phyloP scores from a whole-genome alignment of 2,888 invertebrate species.

The Spodoptera picta region DNA sequence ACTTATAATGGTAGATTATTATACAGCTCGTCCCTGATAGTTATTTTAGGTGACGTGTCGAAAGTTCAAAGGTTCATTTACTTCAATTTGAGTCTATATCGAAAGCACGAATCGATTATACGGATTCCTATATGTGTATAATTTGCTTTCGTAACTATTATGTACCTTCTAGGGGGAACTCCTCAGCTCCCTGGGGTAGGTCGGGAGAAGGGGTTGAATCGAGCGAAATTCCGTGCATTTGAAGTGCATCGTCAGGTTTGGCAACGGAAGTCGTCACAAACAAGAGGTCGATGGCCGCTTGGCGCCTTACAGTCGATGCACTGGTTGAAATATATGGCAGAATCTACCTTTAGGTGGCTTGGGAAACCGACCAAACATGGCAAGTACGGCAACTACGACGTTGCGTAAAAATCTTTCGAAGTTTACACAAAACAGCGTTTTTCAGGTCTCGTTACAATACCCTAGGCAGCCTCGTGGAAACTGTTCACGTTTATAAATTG shows the following conservation, averaged over 20 bases:
- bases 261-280: slow-evolving; percentile 81
- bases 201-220: slow-evolving; percentile 65
- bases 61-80: slow-evolving; percentile 17
- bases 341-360: slow-evolving; percentile 24
- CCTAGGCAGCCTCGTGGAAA: too few relatives aligned
- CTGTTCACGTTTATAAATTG: background rate
- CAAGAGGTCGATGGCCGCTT: slow-evolving; percentile 74
- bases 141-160: slow-evolving; percentile 46
- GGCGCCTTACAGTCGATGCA: slow-evolving; percentile 75
- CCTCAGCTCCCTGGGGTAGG: slow-evolving; percentile 66
- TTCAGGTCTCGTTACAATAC: slow-evolving; percentile 17
- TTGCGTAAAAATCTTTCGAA: slow-evolving; percentile 17
- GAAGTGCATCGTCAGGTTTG: slow-evolving; percentile 77
- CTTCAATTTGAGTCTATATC: slow-evolving; percentile 4
- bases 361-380: slow-evolving; percentile 32
- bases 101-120: slow-evolving; percentile 11
- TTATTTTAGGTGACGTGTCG: slow-evolving; percentile 13
- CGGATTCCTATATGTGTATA: slow-evolving; percentile 11
- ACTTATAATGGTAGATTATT: too few relatives aligned
- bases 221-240: slow-evolving; percentile 70
- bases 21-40: background rate
- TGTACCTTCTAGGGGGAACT: slow-evolving; percentile 39
- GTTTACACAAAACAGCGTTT: slow-evolving; percentile 18
- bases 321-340: slow-evolving; percentile 52
- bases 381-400: background rate